Evolutionary conservation across 2,797 vertebrate genomes (phyloP).

Genomic region (Ptychadena robeensis): DNA sequence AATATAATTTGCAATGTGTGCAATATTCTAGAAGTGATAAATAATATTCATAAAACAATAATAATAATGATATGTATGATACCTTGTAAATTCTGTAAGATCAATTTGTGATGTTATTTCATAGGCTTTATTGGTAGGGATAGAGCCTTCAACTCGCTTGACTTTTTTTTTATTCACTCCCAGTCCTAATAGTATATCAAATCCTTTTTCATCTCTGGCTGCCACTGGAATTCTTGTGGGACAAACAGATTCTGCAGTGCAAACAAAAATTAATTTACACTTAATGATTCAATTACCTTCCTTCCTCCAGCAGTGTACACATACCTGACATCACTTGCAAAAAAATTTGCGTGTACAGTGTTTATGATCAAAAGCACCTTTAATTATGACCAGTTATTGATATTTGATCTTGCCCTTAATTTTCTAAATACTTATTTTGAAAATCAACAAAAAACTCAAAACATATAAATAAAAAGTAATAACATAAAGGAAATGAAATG

Average conservation of each 20-base stretch:
- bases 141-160: conserved; percentile 87
- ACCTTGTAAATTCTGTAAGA: conserved; percentile 91
- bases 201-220: conserved; percentile 94
- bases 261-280: conserved; percentile 50
- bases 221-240: conserved; percentile 88
- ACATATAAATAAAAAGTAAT: too few relatives aligned
- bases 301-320: not conserved
- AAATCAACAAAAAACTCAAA: too few relatives aligned
- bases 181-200: conserved; percentile 91
- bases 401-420: not conserved
- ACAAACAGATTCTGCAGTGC: conserved; percentile 90
- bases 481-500: too few relatives aligned
- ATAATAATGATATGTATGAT: conserved; percentile 14
- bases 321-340: not conserved
- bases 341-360: too few relatives aligned
- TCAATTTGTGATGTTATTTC: conserved; percentile 87
- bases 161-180: conserved; percentile 90
- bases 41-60: not conserved
- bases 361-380: too few relatives aligned
- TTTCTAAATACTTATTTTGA: too few relatives aligned
- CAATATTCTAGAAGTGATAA: not conserved
- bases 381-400: not conserved
- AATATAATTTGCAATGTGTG: not conserved
- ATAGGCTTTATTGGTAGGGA: conserved; percentile 85
- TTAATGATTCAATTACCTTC: not conserved